Percentiles rank a stretch among this genome's conserved stretches.
These are phyloP conservation scores for Argyrosomus regius DNA, from an alignment of 2,797 vertebrate species.

Conservation along the genomic window DNA sequence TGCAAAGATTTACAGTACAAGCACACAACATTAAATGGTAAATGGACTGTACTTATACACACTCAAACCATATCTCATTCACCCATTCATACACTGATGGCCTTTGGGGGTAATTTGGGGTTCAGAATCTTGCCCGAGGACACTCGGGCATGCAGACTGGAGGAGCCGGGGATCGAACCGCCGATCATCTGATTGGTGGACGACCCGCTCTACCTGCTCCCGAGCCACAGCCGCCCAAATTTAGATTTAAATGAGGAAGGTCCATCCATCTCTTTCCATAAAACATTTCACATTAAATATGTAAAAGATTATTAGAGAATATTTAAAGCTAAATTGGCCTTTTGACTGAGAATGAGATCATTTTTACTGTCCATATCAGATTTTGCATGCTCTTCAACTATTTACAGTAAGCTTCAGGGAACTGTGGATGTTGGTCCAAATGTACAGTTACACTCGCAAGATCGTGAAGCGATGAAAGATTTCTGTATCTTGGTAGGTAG, in stretches of 20 bases:
- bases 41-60: slow-evolving; percentile 8
- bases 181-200: no score
- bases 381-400: neutral
- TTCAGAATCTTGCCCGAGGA: no score
- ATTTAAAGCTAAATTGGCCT: neutral
- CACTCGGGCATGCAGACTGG: no score
- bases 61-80: neutral
- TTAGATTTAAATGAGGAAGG: neutral
- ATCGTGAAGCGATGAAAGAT: neutral
- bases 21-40: neutral
- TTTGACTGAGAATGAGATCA: neutral
- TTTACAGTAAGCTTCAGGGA: neutral
- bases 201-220: no score
- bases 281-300: neutral
- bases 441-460: neutral
- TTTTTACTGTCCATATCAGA: neutral
- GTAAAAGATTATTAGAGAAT: neutral
- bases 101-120: no score
- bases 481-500: no score
- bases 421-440: neutral
- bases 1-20: no score
- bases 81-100: neutral
- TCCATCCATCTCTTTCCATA: neutral
- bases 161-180: no score
- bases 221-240: no score